These are phyloP conservation scores for Chaetoderma sp. DNA, from an alignment of 2,888 invertebrate genomes.

Conservation along the genomic window DNA sequence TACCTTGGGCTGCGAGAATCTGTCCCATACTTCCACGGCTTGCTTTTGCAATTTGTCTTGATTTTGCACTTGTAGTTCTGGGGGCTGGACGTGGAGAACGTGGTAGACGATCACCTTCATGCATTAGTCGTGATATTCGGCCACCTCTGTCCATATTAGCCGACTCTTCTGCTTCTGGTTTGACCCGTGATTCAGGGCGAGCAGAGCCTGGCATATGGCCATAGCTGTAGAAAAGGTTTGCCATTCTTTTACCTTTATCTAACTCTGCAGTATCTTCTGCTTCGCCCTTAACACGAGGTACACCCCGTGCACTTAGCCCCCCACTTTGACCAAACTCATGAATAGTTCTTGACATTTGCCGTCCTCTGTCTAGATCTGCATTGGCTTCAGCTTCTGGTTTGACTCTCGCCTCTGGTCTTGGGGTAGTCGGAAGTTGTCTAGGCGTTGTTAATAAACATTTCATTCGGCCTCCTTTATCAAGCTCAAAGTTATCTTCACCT, in stretches of 20 bases:
- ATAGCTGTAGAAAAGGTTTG: slow-evolving; percentile 47
- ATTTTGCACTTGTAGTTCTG: slow-evolving; percentile 44
- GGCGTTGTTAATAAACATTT: slow-evolving; percentile 51
- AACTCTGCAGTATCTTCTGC: slow-evolving; percentile 48
- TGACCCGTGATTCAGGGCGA: slow-evolving; percentile 49
- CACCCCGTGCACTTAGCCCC: slow-evolving; percentile 38
- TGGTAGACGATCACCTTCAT: slow-evolving; percentile 46
- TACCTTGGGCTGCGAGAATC: slow-evolving; percentile 38
- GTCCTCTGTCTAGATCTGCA: slow-evolving; percentile 46
- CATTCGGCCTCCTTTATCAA: slow-evolving; percentile 51
- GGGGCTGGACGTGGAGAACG: slow-evolving; percentile 45
- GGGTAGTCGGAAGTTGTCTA: slow-evolving; percentile 44
- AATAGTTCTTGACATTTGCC: slow-evolving; percentile 49
- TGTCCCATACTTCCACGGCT: slow-evolving; percentile 50
- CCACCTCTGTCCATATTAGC: slow-evolving; percentile 54
- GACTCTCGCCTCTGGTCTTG: slow-evolving; percentile 48
- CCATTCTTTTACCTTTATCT: slow-evolving; percentile 52
- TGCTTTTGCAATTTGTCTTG: slow-evolving; percentile 45
- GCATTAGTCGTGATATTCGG: slow-evolving; percentile 53
- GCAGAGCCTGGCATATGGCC: slow-evolving; percentile 42
- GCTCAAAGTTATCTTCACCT: slow-evolving; percentile 39
- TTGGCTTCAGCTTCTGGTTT: slow-evolving; percentile 48
- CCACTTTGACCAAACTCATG: slow-evolving; percentile 44
- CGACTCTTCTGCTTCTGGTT: slow-evolving; percentile 42
- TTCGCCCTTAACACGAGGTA: slow-evolving; percentile 51